Conservation (phyloP, 2,888 invertebrate genomes). For the Volucella inanis region DNA sequence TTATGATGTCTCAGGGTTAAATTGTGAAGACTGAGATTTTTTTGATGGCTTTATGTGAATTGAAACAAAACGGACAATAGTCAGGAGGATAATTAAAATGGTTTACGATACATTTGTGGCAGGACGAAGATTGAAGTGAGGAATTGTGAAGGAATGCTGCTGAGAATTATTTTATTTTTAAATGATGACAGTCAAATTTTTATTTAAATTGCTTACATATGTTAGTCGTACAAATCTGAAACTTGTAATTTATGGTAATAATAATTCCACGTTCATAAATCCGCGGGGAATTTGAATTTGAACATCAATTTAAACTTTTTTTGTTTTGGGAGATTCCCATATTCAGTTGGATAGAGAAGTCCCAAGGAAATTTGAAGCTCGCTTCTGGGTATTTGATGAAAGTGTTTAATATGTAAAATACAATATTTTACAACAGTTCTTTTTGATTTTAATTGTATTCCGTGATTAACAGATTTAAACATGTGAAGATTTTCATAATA, state of each 20-base stretch:
- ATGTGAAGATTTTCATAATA: not conserved
- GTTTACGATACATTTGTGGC: slow-evolving; percentile 1
- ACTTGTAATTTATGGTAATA: not conserved
- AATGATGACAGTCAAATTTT: slow-evolving; percentile 7
- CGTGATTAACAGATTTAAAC: not conserved
- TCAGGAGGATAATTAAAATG: slow-evolving; percentile 38
- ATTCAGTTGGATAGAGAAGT: slow-evolving; percentile 28
- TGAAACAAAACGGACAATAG: slow-evolving; percentile 10
- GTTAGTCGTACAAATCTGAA: slow-evolving; percentile 1
- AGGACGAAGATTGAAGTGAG: not conserved
- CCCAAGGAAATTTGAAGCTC: slow-evolving; percentile 14
- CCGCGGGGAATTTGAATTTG: not conserved
- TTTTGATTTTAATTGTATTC: not conserved
- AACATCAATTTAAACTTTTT: not conserved
- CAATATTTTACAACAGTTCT: too few relatives aligned
- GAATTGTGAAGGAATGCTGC: not conserved
- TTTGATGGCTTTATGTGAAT: slow-evolving; percentile 41
- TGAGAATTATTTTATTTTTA: not conserved
- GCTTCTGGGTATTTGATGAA: slow-evolving; percentile 19
- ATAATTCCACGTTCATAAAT: not conserved
- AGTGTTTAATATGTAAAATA: not conserved
- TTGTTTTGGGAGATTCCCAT: slow-evolving; percentile 24
- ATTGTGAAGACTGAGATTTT: slow-evolving; percentile 46
- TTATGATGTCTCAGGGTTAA: slow-evolving; percentile 21
- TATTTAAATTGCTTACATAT: slow-evolving; percentile 23